Base-by-base conservation (phyloP, 2,113 vertebrate genomes). In the Myodes glareolus region DNA sequence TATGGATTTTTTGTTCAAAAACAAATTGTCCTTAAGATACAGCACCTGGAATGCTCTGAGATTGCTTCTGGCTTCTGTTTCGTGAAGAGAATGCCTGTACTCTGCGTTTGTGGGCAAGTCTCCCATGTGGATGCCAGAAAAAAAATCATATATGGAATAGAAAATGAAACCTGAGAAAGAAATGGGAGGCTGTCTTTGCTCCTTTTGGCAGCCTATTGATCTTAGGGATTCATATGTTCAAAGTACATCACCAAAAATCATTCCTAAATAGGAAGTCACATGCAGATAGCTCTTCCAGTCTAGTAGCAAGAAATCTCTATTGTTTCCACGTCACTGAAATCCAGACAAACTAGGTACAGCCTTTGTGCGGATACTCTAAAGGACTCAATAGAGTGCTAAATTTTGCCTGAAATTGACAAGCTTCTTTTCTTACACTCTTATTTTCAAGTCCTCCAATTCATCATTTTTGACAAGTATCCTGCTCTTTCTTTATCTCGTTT, bases 391-490 rank as follows among this genome's bases (percentile, higher is more conserved):
- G 94, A 95, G n/a, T 70, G 93, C 80, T 96, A 96, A 96, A 88
- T 78, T 94, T 97, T 31, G 5, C 36, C 85, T 21, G 5, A 91
- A 92, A 95, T 86, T 97, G 63, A 27, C 45, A 97, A 16, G 0
- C 88, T 81, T 61, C 7, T 94, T 81, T 94, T 94, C 65, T 21
- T 88, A 52, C 29, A 9, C 39, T 95, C 94, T 27, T 13, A 50
- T 94, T 98, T 97, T 73, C 36, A 96, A 95, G 17, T 55, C 19
- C 4, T 72, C 97, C 72, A 96, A 61, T 95, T 42, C 6, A 95
- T 86, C 39, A 93, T 31, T 95, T 98, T 68, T 91, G 61, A 97
- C 90, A 89, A 80, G 7, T 89, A 31, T 27, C 96, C 95, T 96
- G 27, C 36, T 96, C 11, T 68, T 96, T 95, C 88, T 97, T 94